Percentiles rank a stretch among this genome's conserved stretches.
These are phyloP conservation scores for Chromoteleia sp. DNA, from an alignment of 2,888 invertebrate species.

Conservation along the genomic window DNA sequence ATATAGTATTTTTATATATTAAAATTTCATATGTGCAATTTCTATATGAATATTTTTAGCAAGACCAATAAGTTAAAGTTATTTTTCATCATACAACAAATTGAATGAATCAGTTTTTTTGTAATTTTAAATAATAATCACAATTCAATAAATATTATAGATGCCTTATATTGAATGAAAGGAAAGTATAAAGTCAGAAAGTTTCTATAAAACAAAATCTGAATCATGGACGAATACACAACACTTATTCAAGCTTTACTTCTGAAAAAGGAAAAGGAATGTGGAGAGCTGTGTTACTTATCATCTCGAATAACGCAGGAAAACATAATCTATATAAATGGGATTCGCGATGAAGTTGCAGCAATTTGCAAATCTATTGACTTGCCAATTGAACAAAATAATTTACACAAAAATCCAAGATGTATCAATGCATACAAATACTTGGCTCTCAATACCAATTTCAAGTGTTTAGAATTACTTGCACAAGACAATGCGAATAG, in stretches of 20 bases:
- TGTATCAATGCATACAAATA: slow-evolving; percentile 75
- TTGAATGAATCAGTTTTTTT: no score
- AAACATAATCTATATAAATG: slow-evolving; percentile 48
- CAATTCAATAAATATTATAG: no score
- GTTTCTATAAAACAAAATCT: neutral
- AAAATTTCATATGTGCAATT: no score
- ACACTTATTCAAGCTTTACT: slow-evolving; percentile 67
- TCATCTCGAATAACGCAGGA: slow-evolving; percentile 56
- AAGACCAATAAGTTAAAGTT: no score
- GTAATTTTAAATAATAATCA: no score
- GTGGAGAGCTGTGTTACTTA: slow-evolving; percentile 45
- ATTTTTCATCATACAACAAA: no score
- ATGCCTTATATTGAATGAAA: no score
- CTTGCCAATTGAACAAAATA: slow-evolving; percentile 41
- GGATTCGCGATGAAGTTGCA: slow-evolving; percentile 42
- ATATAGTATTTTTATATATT: no score
- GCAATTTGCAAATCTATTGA: slow-evolving; percentile 32
- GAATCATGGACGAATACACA: slow-evolving; percentile 63
- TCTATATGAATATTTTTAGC: no score
- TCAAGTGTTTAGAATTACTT: slow-evolving; percentile 76
- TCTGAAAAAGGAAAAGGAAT: slow-evolving; percentile 63
- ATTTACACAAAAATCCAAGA: slow-evolving; percentile 35
- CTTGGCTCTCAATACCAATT: slow-evolving; percentile 79
- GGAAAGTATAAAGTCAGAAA: no score
- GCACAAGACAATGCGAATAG: slow-evolving; percentile 77